Conservation (phyloP, 2,113 vertebrate species). For the Rhombomys opimus region DNA sequence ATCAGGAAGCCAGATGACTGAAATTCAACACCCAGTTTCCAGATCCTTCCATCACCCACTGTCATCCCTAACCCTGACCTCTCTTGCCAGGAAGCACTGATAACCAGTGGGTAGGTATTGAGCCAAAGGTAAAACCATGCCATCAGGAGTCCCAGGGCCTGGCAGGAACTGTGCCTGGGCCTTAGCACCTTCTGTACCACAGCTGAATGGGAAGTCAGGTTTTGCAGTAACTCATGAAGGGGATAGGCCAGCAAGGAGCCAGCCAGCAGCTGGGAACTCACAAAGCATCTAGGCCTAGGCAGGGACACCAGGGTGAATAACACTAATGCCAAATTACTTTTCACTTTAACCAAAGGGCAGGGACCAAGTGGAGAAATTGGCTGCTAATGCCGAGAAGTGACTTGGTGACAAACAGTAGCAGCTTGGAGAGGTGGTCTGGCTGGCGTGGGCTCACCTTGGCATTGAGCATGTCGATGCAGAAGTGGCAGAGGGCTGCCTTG, state of each 20-base stretch:
- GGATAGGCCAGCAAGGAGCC: rapidly evolving
- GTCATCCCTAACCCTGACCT: too few relatives aligned
- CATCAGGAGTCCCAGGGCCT: not conserved
- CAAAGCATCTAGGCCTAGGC: not conserved
- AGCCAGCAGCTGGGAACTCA: not conserved
- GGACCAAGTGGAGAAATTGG: rapidly evolving
- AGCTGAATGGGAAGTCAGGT: not conserved
- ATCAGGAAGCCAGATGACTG: too few relatives aligned
- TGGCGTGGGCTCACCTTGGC: slow-evolving; percentile 89
- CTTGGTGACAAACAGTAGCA: too few relatives aligned
- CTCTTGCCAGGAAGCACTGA: not conserved
- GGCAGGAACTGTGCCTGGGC: not conserved
- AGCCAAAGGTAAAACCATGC: rapidly evolving
- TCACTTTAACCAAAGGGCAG: not conserved
- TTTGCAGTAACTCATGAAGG: not conserved
- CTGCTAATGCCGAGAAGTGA: not conserved
- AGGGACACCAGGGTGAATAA: not conserved
- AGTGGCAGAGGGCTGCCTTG: slow-evolving; percentile 95
- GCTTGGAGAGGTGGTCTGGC: too few relatives aligned
- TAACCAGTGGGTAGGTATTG: rapidly evolving
- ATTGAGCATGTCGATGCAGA: slow-evolving; percentile 96
- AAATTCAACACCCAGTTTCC: not conserved
- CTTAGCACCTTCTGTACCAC: not conserved
- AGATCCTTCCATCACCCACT: not conserved
- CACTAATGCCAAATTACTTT: not conserved